A percentile compares a stretch with the other conserved stretches of the same genome.
Evolutionary conservation across 2,797 vertebrate genomes (phyloP).

Genomic region (Cossypha caffra): DNA sequence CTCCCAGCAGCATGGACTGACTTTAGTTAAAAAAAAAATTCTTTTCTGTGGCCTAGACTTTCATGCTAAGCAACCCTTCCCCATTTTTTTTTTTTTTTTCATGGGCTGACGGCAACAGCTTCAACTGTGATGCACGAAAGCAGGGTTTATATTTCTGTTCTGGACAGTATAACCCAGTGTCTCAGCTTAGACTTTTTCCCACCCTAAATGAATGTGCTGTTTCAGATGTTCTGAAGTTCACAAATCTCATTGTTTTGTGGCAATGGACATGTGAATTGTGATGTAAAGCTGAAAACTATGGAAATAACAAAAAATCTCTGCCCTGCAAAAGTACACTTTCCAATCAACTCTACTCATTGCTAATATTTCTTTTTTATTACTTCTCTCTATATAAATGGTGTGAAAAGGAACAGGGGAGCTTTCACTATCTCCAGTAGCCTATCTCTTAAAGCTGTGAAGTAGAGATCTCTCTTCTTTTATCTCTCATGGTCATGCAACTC

Average conservation of each 20-base stretch:
- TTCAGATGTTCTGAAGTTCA: neutral
- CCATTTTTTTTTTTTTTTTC: neutral
- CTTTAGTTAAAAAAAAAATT: neutral
- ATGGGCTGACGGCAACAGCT: neutral
- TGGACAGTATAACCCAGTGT: neutral
- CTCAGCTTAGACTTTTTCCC: neutral
- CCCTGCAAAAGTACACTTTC: neutral
- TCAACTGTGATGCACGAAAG: neutral
- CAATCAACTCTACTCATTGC: neutral
- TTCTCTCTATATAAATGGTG: neutral
- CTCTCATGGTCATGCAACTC: too few species aligned
- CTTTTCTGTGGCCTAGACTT: neutral
- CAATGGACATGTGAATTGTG: neutral
- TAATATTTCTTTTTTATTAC: neutral
- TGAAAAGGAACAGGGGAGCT: neutral
- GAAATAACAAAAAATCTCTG: neutral
- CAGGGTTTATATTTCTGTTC: neutral
- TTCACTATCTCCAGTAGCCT: neutral
- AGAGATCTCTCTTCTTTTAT: neutral
- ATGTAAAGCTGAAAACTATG: neutral
- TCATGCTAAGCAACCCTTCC: neutral
- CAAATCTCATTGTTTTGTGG: neutral
- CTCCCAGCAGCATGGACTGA: neutral
- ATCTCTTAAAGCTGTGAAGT: neutral
- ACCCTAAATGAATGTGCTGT: neutral